phyloP scores from a whole-genome alignment of 2,797 vertebrate genomes.

The Semaprochilodus insignis region DNA sequence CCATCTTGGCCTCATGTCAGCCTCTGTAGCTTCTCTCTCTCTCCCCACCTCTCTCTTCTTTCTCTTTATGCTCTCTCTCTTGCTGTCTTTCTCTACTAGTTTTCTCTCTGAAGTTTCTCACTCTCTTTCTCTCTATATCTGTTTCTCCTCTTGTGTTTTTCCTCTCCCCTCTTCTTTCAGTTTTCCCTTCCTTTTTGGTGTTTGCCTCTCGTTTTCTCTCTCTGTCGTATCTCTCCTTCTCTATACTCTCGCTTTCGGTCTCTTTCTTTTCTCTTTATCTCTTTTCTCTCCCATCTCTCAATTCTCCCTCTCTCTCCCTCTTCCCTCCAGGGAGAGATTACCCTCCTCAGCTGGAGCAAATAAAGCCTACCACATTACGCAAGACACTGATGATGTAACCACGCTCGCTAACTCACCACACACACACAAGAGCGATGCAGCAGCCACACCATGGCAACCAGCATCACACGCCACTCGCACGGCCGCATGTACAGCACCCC shows the following conservation, averaged over 20 bases:
- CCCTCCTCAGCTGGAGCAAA: slow-evolving; percentile 78
- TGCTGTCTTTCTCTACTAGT: not conserved
- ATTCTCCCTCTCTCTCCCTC: slow-evolving; percentile 46
- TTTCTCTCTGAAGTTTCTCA: not conserved
- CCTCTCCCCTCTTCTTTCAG: not conserved
- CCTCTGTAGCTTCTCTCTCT: slow-evolving; percentile 28
- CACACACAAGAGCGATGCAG: slow-evolving; percentile 7
- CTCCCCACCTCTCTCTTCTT: slow-evolving; percentile 39
- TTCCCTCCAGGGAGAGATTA: slow-evolving; percentile 70
- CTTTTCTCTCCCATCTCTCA: slow-evolving; percentile 7
- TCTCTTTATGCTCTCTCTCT: slow-evolving; percentile 42
- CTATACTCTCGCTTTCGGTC: slow-evolving; percentile 44
- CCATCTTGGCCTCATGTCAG: slow-evolving; percentile 19
- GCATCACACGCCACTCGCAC: not conserved
- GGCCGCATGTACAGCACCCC: slow-evolving; percentile 34
- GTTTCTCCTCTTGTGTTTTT: not conserved
- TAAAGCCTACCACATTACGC: slow-evolving; percentile 78
- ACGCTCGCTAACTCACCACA: slow-evolving; percentile 41
- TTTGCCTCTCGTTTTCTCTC: slow-evolving; percentile 29
- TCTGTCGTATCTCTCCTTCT: not conserved
- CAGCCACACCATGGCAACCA: slow-evolving; percentile 54
- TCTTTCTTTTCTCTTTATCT: slow-evolving; percentile 42
- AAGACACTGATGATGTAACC: slow-evolving; percentile 71
- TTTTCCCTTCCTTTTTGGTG: not conserved
- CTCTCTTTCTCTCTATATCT: not conserved